phyloP scores from a whole-genome alignment of 1,140 invertebrate species.

The Lerema accius region DNA sequence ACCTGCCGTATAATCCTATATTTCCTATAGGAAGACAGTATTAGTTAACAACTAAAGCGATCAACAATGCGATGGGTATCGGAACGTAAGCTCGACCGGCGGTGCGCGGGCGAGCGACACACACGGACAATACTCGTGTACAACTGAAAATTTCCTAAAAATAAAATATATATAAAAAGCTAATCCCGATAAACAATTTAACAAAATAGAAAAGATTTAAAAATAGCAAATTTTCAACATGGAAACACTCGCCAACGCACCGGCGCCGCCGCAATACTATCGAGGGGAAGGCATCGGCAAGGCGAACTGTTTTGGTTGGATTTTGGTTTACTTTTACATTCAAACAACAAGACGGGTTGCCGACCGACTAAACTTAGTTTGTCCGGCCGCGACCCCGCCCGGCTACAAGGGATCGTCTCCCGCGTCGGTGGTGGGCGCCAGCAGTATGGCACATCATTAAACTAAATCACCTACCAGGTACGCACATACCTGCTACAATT shows the following conservation, averaged over 20 bases:
- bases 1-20: slow-evolving; percentile 17
- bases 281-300: slow-evolving; percentile 37
- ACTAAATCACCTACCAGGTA: slow-evolving; percentile 24
- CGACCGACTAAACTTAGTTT: slow-evolving; percentile 53
- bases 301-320: slow-evolving; percentile 46
- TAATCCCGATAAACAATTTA: slow-evolving; percentile 8
- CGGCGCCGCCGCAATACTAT: slow-evolving; percentile 32
- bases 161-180: slow-evolving; percentile 18
- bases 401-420: slow-evolving; percentile 40
- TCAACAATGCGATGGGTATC: slow-evolving; percentile 47
- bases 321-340: slow-evolving; percentile 60
- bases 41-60: slow-evolving; percentile 40
- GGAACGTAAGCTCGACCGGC: slow-evolving; percentile 38
- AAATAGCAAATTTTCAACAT: slow-evolving; percentile 17
- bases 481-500: slow-evolving; percentile 18
- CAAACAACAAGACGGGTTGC: slow-evolving; percentile 41
- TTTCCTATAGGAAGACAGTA: slow-evolving; percentile 59
- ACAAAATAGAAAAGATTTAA: slow-evolving; percentile 7
- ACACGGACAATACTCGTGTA: neutral
- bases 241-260: slow-evolving; percentile 27
- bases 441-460: slow-evolving; percentile 42
- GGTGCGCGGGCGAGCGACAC: slow-evolving; percentile 6
- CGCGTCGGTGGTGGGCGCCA: slow-evolving; percentile 46
- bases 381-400: slow-evolving; percentile 29
- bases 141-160: slow-evolving; percentile 9